Evolutionary conservation across 1,140 invertebrate genomes (phyloP).

Genomic region (Stenopsyche tienmushanensis): DNA sequence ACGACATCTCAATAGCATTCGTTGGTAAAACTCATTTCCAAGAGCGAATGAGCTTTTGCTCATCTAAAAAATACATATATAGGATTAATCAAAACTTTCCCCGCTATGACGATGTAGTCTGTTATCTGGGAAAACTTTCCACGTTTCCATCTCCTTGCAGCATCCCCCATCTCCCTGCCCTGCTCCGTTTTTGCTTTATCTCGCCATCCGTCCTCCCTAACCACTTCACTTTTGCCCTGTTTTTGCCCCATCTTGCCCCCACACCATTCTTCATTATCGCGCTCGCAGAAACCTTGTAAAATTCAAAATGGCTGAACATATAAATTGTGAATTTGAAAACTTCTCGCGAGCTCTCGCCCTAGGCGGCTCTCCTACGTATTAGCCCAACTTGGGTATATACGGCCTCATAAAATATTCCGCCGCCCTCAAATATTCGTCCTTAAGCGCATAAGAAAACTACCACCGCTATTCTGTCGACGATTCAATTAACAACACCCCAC

Average conservation of each 20-base stretch:
- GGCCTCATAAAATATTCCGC: conserved; percentile 23
- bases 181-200: conserved; percentile 28
- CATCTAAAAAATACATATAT: conserved; percentile 21
- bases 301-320: conserved; percentile 42
- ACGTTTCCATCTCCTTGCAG: conserved; percentile 30
- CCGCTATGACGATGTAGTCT: conserved; percentile 32
- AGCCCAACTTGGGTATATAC: conserved; percentile 2
- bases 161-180: conserved; percentile 9
- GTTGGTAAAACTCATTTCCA: conserved; percentile 20
- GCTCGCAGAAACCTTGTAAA: conserved; percentile 40
- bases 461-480: no score
- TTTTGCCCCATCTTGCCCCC: conserved; percentile 28
- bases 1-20: background rate
- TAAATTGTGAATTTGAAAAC: conserved; percentile 42
- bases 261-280: conserved; percentile 40
- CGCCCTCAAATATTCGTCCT: conserved; percentile 2
- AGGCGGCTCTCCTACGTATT: conserved; percentile 3
- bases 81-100: conserved; percentile 29
- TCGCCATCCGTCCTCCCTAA: conserved; percentile 10
- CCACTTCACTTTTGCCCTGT: conserved; percentile 33
- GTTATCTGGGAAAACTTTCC: conserved; percentile 31
- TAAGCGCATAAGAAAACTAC: conserved; percentile 19
- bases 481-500: no score
- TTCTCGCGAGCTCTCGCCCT: conserved; percentile 32
- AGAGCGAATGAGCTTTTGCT: conserved; percentile 17